These are phyloP conservation scores for Diprion similis DNA, from an alignment of 1,140 invertebrate genomes.

Conservation along the genomic window DNA sequence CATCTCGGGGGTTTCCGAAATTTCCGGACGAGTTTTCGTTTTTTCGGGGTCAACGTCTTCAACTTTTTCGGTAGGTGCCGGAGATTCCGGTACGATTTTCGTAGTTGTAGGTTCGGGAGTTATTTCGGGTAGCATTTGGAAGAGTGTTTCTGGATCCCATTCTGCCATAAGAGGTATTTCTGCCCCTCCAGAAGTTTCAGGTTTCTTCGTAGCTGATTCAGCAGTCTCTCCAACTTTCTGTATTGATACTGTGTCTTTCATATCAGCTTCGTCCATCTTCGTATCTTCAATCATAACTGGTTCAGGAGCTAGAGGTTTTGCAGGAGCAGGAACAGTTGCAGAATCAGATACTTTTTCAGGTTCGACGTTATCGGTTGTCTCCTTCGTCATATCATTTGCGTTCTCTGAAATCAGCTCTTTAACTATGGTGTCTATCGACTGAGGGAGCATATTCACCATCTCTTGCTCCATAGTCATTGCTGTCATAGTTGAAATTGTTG, in stretches of 20 bases:
- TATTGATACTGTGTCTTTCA: too few species aligned
- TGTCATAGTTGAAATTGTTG: too few species aligned
- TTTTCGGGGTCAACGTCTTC: not conserved
- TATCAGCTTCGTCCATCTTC: too few species aligned
- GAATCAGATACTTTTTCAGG: not conserved
- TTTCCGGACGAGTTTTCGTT: not conserved
- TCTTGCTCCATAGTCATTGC: too few species aligned
- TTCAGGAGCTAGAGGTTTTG: not conserved
- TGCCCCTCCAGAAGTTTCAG: not conserved
- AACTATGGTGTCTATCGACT: slow-evolving; percentile 19
- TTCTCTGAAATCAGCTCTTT: slow-evolving; percentile 20
- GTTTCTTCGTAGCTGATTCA: not conserved
- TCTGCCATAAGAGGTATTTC: not conserved
- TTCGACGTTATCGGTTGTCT: not conserved
- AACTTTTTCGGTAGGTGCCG: too few species aligned
- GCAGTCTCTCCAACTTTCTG: too few species aligned
- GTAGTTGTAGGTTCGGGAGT: slow-evolving; percentile 7
- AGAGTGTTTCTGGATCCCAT: slow-evolving; percentile 9
- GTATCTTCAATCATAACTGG: too few species aligned
- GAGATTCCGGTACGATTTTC: too few species aligned
- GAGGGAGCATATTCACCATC: slow-evolving; percentile 13
- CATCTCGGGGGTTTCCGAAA: too few species aligned
- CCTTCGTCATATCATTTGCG: not conserved
- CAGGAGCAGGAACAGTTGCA: not conserved
- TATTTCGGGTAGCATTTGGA: slow-evolving; percentile 22